Evolutionary conservation across 2,888 invertebrate species (phyloP).

Genomic region (Elysia crispata): DNA sequence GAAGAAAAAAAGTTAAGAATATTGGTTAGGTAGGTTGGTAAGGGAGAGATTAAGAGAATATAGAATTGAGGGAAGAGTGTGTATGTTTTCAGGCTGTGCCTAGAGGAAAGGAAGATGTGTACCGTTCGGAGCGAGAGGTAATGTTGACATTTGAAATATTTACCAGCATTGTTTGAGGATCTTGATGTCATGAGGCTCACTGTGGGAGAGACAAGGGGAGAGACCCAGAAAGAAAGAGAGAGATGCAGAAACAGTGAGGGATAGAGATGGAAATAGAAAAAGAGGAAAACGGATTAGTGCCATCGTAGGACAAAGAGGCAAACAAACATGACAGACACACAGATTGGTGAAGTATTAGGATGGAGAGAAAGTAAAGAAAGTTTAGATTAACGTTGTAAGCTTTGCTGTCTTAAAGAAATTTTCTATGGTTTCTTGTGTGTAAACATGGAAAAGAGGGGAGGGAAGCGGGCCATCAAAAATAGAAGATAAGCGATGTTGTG

Average conservation of each 20-base stretch:
- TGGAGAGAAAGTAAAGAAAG: slow-evolving; percentile 11
- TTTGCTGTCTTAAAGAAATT: neutral
- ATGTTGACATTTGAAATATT: slow-evolving; percentile 2
- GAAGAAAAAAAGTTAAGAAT: neutral
- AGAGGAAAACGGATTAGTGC: neutral
- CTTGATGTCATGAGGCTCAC: neutral
- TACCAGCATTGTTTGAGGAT: slow-evolving; percentile 3
- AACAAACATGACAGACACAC: neutral
- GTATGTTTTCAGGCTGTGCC: neutral
- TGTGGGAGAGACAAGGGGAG: slow-evolving; percentile 5
- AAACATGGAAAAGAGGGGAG: neutral
- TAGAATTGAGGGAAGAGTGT: neutral
- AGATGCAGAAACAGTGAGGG: slow-evolving; percentile 15
- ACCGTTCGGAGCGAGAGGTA: neutral
- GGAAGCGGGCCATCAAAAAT: neutral
- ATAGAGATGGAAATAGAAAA: slow-evolving; percentile 12
- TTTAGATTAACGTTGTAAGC: neutral
- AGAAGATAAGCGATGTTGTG: neutral
- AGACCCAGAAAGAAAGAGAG: slow-evolving; percentile 3
- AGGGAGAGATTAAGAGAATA: neutral
- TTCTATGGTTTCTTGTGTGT: neutral
- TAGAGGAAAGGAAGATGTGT: neutral
- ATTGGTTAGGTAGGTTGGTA: neutral
- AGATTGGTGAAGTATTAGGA: slow-evolving; percentile 1
- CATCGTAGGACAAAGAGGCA: neutral